phyloP scores from a whole-genome alignment of 2,888 invertebrate genomes.

The Dimorphilus gyrociliatus region DNA sequence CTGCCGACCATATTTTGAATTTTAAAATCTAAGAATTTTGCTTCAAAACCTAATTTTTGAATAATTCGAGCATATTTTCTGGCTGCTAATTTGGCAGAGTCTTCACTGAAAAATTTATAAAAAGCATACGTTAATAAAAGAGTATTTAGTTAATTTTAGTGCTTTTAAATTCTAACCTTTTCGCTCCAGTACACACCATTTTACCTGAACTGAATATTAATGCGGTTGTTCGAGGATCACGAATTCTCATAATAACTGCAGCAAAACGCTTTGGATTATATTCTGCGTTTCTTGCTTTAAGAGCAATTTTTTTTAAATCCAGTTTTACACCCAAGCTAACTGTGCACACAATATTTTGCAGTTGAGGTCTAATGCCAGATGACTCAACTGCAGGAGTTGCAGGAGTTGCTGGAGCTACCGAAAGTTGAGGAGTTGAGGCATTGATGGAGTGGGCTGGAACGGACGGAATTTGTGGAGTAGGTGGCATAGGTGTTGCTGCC shows the following conservation, averaged over 20 bases:
- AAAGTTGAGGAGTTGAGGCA: too few species aligned
- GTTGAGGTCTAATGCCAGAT: slow-evolving; percentile 77
- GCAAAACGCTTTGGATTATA: slow-evolving; percentile 98
- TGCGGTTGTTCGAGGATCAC: slow-evolving; percentile 64
- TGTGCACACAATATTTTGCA: slow-evolving; percentile 94
- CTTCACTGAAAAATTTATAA: slow-evolving; percentile 44
- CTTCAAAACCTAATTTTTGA: slow-evolving; percentile 61
- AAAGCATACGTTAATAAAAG: not conserved
- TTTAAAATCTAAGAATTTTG: slow-evolving; percentile 61
- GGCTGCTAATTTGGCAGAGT: slow-evolving; percentile 58
- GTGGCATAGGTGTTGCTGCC: too few species aligned
- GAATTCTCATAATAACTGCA: slow-evolving; percentile 85
- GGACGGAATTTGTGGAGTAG: too few species aligned
- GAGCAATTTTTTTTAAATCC: slow-evolving; percentile 86
- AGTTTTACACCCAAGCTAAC: slow-evolving; percentile 82
- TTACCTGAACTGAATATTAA: slow-evolving; percentile 67
- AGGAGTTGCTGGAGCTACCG: too few species aligned
- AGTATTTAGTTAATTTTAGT: not conserved
- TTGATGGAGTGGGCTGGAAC: too few species aligned
- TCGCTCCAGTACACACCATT: slow-evolving; percentile 73
- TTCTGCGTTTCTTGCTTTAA: slow-evolving; percentile 94
- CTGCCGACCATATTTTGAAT: slow-evolving; percentile 74
- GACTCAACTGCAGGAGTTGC: slow-evolving; percentile 53
- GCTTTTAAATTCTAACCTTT: slow-evolving; percentile 39
- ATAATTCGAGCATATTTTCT: slow-evolving; percentile 65